Evolutionary conservation across 1,140 invertebrate genomes (phyloP), one percentile per base, ranked within the genome.

Genomic region (Cotesia glomerata): DNA sequence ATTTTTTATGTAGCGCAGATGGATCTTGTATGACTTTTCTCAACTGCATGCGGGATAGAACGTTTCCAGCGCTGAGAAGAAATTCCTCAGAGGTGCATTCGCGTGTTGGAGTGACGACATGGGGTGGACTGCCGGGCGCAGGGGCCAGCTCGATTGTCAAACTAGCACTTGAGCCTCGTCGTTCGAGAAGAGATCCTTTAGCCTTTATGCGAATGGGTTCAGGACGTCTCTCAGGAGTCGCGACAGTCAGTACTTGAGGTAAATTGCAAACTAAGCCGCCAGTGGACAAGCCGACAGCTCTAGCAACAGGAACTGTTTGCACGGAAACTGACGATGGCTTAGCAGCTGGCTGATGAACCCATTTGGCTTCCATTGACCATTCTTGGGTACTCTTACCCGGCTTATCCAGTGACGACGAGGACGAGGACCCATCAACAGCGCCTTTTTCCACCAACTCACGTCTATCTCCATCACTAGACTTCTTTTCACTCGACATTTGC

Each of bases 81-180:
- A 88, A 92, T 77, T 92, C 91, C 75, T 91, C 90, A n/a, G 88
- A 86, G 13, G 90, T 89, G 78, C 91, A 87, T 72, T 87, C 85
- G n/a, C 82, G 81, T 0, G 85, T 87, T 5, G 86, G 86, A 3
- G 86, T 86, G 4, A 87, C 83, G 63, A 83, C 89, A 75, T 87
- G 78, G 51, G 87, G 82, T 81, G 90, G 74, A 83, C 87, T 75
- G 79, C 89, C 80, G 66, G 79, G 85, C 75, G 89, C 74, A 75
- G 88, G 82, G 80, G 89, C 68, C 76, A 90, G 65, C 74, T 88
- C 87, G 78, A 96, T 90, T 2, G 95, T 97, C 0, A 97, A 87
- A 64, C 93, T 95, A 4, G 95, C 95, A 82, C 94, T 96, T 8
- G 95, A 96, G 68, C 95, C 95, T 56, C 94, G 88, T 13, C 94